Evolutionary conservation across 2,797 vertebrate species (phyloP), one percentile per base, ranked within the genome.

Genomic region (Falco concolor): DNA sequence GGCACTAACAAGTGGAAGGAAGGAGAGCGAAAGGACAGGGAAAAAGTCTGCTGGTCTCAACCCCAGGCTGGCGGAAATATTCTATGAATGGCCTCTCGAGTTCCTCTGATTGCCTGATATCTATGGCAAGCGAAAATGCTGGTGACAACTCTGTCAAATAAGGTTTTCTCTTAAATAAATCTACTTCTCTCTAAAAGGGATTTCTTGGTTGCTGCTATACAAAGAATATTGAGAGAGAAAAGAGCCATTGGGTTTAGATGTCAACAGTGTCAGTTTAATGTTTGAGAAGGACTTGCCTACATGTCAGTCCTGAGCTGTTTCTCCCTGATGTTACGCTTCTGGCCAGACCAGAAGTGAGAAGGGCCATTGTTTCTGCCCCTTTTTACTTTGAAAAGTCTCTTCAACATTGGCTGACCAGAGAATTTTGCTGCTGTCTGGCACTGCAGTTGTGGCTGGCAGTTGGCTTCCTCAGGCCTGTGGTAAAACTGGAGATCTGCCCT

Each of bases 361-460:
- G 25, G 52, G 8, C 8, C 22, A 13, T 24, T 63, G 59, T 13
- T 38, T 70, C 70, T 67, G 36, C 10, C 16, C 19, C 16, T 67
- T 40, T 70, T 87, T 60, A 15, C 40, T 89, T 45, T 36, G 50
- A 18, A 50, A 85, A 64, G 21, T 53, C 54, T 54, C 23, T 52
- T 65, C 53, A 64, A 0, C 9, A 2, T 0, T 54, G 36, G 50
- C 20, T 82, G 30, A 30, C 25, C 0, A 0, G 28, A 23, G 25
- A 38, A 21, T 23, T 81, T 52, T 72, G 38, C 53, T 81, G 80
- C 52, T 45, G 9, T 60, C 32, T 91, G 79, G 36, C 25, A 8
- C 21, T n/a, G 14, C 0, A 0, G 5, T 56, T 28, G 61, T 42
- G 40, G 38, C 47, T 54, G 44, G 40, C 21, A 83, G 4, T 4